phyloP scores from a whole-genome alignment of 2,113 vertebrate genomes.

The Larimichthys crocea region DNA sequence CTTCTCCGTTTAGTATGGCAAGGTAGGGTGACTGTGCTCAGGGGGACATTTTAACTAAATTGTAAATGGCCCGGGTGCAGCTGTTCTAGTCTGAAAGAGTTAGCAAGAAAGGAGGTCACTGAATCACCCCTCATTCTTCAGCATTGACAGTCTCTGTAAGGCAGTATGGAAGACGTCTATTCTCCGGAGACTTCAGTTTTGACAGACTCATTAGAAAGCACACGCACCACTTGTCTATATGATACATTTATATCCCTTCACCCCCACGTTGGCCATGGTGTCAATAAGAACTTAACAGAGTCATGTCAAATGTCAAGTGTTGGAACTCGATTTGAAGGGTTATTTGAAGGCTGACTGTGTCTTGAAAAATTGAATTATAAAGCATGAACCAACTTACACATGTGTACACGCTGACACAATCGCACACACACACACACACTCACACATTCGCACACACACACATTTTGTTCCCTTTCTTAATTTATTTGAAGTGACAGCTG shows the following conservation, averaged over 20 bases:
- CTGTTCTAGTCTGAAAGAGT: slow-evolving; percentile 68
- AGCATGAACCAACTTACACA: slow-evolving; percentile 30
- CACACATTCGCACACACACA: neutral
- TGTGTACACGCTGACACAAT: slow-evolving; percentile 2
- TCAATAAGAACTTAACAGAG: slow-evolving; percentile 65
- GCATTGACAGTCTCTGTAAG: slow-evolving; percentile 57
- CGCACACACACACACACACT: neutral
- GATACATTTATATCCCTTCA: slow-evolving; percentile 51
- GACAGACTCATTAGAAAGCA: slow-evolving; percentile 71
- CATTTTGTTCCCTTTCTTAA: slow-evolving; percentile 51
- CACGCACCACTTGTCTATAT: slow-evolving; percentile 37
- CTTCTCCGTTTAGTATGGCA: slow-evolving; percentile 61
- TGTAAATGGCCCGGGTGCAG: slow-evolving; percentile 71
- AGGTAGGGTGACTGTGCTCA: slow-evolving; percentile 64
- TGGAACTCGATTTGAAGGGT: slow-evolving; percentile 38
- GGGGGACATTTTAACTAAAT: slow-evolving; percentile 74
- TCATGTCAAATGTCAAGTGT: slow-evolving; percentile 65
- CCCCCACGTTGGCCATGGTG: slow-evolving; percentile 27
- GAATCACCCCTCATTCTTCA: slow-evolving; percentile 64
- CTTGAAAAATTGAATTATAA: slow-evolving; percentile 56
- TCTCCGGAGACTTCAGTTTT: slow-evolving; percentile 54
- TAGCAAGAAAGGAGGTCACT: slow-evolving; percentile 71
- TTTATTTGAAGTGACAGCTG: slow-evolving; percentile 76
- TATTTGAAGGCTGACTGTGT: slow-evolving; percentile 46
- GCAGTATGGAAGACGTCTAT: slow-evolving; percentile 48